Evolutionary conservation across 2,797 vertebrate species (phyloP).

Genomic region (Labroides dimidiatus): DNA sequence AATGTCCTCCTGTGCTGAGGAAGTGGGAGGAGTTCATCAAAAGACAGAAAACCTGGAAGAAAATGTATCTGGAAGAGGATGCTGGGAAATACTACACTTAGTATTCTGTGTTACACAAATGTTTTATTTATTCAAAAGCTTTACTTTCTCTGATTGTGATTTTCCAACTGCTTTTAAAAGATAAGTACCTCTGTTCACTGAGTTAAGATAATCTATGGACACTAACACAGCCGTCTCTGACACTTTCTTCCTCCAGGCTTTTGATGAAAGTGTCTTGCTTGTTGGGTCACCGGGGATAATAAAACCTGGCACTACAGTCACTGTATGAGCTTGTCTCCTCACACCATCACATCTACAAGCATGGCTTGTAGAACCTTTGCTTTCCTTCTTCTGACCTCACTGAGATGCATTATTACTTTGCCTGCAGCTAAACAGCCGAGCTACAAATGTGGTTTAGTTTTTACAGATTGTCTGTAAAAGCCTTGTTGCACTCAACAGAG

Average conservation of each 20-base stretch:
- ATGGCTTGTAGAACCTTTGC: slow-evolving; percentile 52
- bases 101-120: slow-evolving; percentile 7
- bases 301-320: slow-evolving; percentile 38
- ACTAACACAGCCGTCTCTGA: neutral
- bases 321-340: slow-evolving; percentile 51
- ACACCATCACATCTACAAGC: slow-evolving; percentile 44
- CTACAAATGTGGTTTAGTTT: slow-evolving; percentile 48
- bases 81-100: slow-evolving; percentile 17
- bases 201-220: neutral
- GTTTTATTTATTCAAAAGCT: neutral
- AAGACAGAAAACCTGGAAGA: slow-evolving; percentile 16
- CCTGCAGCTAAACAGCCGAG: slow-evolving; percentile 46
- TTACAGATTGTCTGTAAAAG: slow-evolving; percentile 17
- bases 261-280: slow-evolving; percentile 34
- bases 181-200: neutral
- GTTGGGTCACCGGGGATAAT: slow-evolving; percentile 38
- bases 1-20: slow-evolving; percentile 45
- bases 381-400: slow-evolving; percentile 30
- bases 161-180: neutral
- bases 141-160: slow-evolving; percentile 5
- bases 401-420: slow-evolving; percentile 53
- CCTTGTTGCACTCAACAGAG: slow-evolving; percentile 27
- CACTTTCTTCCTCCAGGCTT: neutral
- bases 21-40: slow-evolving; percentile 40
- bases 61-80: slow-evolving; percentile 16